A percentile compares a stretch with the other conserved stretches of the same genome.
phyloP scores from a whole-genome alignment of 2,888 invertebrate species.

The Allygus modestus region DNA sequence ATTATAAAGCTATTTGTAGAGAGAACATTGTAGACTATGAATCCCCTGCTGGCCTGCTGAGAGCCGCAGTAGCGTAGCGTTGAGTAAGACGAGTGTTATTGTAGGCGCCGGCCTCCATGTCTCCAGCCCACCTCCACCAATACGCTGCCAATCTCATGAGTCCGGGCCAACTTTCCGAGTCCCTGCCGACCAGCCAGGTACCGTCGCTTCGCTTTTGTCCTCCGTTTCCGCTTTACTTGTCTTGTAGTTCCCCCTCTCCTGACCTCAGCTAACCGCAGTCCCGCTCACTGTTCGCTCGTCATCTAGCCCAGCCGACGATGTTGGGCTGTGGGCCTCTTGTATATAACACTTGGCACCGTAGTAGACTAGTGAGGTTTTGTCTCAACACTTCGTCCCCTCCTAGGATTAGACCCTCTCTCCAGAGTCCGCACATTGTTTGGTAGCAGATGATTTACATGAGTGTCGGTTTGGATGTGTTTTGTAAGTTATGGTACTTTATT shows the following conservation, averaged over 20 bases:
- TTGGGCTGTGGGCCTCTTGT: not conserved
- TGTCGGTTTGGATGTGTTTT: conserved; percentile 22
- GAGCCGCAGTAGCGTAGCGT: conserved; percentile 2
- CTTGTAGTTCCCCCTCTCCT: conserved; percentile 35
- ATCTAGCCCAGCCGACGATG: no score
- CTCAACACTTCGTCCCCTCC: not conserved
- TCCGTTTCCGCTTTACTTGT: conserved; percentile 34
- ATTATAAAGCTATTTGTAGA: no score
- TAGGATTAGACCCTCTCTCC: conserved; percentile 1
- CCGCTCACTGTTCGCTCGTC: not conserved
- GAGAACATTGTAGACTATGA: no score
- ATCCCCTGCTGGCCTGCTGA: no score
- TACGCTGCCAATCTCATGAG: conserved; percentile 79
- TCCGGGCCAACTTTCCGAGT: conserved; percentile 83
- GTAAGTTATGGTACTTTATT: not conserved
- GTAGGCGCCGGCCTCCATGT: conserved; percentile 95
- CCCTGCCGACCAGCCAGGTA: conserved; percentile 88
- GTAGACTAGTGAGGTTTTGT: conserved; percentile 18
- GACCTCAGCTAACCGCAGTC: not conserved
- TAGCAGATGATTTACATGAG: not conserved
- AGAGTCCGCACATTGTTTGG: conserved; percentile 9
- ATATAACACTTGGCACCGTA: conserved; percentile 34
- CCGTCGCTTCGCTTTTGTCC: conserved; percentile 35
- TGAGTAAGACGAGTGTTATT: conserved; percentile 46
- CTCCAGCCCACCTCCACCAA: conserved; percentile 90